Evolutionary conservation across 1,140 invertebrate genomes (phyloP).

Genomic region (Acromyrmex heyeri): DNA sequence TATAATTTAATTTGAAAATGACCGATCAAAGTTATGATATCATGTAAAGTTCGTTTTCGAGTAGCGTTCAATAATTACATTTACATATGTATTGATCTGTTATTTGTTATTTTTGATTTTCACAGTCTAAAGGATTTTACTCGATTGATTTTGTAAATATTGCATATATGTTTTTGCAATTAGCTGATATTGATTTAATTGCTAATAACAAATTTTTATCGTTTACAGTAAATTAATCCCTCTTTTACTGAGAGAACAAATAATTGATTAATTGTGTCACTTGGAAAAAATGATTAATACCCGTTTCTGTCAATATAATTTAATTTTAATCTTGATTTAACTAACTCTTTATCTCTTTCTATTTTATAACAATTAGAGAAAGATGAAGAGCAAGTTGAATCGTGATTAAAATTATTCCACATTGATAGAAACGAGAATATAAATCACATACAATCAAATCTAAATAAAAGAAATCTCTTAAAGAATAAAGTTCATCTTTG

Average conservation of each 20-base stretch:
- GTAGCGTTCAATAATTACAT: not conserved
- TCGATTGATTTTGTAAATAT: not conserved
- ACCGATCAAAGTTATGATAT: not conserved
- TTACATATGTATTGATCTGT: not conserved
- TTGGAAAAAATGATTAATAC: too few species aligned
- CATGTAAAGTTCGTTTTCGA: not conserved
- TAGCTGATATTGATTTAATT: slow-evolving; percentile 5
- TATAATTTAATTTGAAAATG: not conserved
- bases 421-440: too few species aligned
- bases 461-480: too few species aligned
- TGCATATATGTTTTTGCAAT: not conserved
- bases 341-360: too few species aligned
- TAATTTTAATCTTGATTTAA: too few species aligned
- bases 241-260: not conserved
- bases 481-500: too few species aligned
- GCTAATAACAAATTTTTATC: not conserved
- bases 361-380: too few species aligned
- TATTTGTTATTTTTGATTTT: slow-evolving; percentile 3
- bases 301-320: too few species aligned
- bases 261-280: too few species aligned
- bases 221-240: not conserved
- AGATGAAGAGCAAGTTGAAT: too few species aligned
- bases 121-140: not conserved
- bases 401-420: too few species aligned
- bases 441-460: too few species aligned